A percentile compares a stretch with the other conserved stretches of the same genome.
phyloP scores from a whole-genome alignment of 2,888 invertebrate species.

The Lamproptera curius region DNA sequence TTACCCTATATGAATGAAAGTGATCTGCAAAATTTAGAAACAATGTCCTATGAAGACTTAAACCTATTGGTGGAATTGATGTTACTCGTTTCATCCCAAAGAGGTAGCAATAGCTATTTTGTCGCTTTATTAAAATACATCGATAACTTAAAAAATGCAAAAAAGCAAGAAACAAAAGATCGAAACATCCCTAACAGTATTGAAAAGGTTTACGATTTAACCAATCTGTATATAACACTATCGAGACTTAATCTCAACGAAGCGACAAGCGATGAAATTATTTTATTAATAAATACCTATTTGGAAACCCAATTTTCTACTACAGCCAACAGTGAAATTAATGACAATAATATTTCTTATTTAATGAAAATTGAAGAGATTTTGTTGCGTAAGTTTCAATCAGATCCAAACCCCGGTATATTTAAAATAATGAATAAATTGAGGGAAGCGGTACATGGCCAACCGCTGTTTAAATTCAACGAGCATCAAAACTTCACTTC shows the following conservation, averaged over 20 bases:
- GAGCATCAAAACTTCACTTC: not conserved
- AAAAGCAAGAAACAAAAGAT: no score
- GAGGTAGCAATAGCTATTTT: slow-evolving; percentile 4
- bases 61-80: slow-evolving; percentile 11
- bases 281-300: no score
- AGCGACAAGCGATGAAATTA: no score
- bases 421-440: not conserved
- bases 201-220: no score
- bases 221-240: no score
- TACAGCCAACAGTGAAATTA: no score
- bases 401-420: not conserved
- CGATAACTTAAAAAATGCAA: slow-evolving; percentile 2
- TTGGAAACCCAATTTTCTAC: no score
- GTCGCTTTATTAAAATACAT: slow-evolving; percentile 6
- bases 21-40: slow-evolving; percentile 2
- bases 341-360: no score
- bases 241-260: not conserved
- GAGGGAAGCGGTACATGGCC: not conserved
- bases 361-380: slow-evolving; percentile 1
- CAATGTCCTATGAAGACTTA: slow-evolving; percentile 8
- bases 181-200: no score
- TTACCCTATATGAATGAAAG: not conserved
- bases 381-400: no score
- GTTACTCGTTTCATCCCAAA: slow-evolving; percentile 8
- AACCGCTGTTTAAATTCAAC: no score